phyloP scores from a whole-genome alignment of 2,113 vertebrate genomes.

The Corythornis vintsioides region DNA sequence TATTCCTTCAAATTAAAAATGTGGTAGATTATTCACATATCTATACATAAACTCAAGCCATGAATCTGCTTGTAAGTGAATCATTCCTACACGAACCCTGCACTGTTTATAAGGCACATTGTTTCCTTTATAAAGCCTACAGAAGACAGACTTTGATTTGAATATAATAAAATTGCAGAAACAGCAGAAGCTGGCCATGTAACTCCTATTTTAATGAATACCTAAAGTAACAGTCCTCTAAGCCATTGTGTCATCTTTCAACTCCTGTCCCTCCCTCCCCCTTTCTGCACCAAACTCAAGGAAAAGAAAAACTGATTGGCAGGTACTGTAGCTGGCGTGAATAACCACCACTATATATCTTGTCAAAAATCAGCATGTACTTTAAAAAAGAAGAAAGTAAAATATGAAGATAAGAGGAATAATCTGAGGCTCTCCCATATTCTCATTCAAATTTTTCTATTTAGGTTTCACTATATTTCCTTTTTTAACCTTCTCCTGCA shows the following conservation, averaged over 20 bases:
- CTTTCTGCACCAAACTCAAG: constrained; percentile 66
- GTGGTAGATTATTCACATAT: neutral
- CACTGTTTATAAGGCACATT: constrained; percentile 55
- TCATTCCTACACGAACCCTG: constrained; percentile 3
- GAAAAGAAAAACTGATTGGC: constrained; percentile 69
- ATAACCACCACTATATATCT: constrained; percentile 66
- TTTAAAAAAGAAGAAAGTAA: constrained; percentile 72
- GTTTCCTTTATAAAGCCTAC: constrained; percentile 40
- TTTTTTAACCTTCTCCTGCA: constrained; percentile 76
- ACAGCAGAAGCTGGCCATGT: constrained; percentile 49
- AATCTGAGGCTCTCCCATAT: constrained; percentile 60
- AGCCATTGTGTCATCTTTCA: constrained; percentile 46
- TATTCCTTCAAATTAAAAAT: constrained; percentile 45
- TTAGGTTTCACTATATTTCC: constrained; percentile 77
- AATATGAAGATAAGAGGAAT: constrained; percentile 71
- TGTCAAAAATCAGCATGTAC: constrained; percentile 75
- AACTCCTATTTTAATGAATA: constrained; percentile 68
- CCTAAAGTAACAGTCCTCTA: constrained; percentile 26
- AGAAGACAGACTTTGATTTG: constrained; percentile 36
- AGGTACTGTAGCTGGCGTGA: constrained; percentile 57
- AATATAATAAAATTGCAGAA: constrained; percentile 59
- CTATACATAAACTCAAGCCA: constrained; percentile 17
- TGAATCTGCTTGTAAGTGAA: constrained; percentile 34
- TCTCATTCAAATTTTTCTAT: constrained; percentile 75
- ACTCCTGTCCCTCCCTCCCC: constrained; percentile 32